Conservation (phyloP, 2,113 vertebrate species). For the Variabilichromis moorii region DNA sequence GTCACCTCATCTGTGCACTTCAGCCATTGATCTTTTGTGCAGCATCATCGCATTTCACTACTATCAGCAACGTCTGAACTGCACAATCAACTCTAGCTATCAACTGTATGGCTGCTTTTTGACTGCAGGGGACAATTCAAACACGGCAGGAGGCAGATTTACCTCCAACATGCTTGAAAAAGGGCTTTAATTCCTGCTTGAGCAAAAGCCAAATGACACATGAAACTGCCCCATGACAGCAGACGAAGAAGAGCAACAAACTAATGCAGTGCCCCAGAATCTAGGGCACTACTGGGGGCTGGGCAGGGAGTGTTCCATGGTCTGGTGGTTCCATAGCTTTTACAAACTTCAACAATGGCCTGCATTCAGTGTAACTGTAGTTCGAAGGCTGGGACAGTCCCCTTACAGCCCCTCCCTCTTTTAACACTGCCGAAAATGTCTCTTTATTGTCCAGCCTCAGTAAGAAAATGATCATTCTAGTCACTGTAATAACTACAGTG, state of each 20-base stretch:
- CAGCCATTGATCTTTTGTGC: not conserved
- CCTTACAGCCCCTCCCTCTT: slow-evolving; percentile 16
- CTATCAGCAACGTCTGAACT: not conserved
- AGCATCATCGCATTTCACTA: not conserved
- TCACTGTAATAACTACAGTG: not conserved
- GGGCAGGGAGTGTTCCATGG: slow-evolving; percentile 49
- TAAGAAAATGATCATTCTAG: not conserved
- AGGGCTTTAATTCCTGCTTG: not conserved
- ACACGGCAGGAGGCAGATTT: not conserved
- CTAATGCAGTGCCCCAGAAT: slow-evolving; percentile 36
- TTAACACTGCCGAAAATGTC: slow-evolving; percentile 14
- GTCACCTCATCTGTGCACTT: not conserved
- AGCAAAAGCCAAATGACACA: slow-evolving; percentile 44
- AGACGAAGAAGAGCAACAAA: slow-evolving; percentile 37
- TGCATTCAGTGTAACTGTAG: slow-evolving; percentile 47
- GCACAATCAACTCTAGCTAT: not conserved
- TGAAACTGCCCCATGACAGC: slow-evolving; percentile 24
- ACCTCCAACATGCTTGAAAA: slow-evolving; percentile 16
- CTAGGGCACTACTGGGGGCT: slow-evolving; percentile 53
- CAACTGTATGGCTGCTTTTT: not conserved
- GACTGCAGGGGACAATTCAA: slow-evolving; percentile 8
- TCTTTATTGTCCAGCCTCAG: not conserved
- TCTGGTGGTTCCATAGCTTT: slow-evolving; percentile 60
- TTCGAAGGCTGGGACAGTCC: slow-evolving; percentile 22
- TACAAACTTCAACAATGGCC: slow-evolving; percentile 56